Conservation (phyloP, 2,888 invertebrate genomes). For the Stenodera caucasica region DNA sequence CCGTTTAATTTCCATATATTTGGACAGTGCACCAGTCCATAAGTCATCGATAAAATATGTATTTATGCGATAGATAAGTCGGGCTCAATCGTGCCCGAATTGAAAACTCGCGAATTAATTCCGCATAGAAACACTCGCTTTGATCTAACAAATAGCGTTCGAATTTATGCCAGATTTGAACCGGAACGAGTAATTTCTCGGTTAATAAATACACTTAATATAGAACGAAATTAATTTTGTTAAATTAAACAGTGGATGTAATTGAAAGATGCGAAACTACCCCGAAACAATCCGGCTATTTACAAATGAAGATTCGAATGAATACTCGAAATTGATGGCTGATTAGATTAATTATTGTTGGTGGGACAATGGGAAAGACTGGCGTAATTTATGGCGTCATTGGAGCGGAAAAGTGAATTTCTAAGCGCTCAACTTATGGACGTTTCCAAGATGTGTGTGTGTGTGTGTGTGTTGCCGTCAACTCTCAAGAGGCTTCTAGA, state of each 20-base stretch:
- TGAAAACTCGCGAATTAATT: too few species aligned
- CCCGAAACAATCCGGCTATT: neutral
- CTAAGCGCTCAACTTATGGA: too few species aligned
- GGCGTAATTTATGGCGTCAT: too few species aligned
- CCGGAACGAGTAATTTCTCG: neutral
- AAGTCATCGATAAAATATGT: too few species aligned
- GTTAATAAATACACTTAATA: neutral
- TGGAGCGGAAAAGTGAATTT: too few species aligned
- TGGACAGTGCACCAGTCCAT: constrained; percentile 17
- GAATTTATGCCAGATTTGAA: too few species aligned
- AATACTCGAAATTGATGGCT: neutral
- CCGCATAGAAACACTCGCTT: too few species aligned
- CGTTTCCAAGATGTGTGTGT: too few species aligned
- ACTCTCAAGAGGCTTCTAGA: neutral
- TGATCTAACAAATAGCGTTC: too few species aligned
- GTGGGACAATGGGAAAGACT: too few species aligned
- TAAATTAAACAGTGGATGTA: neutral
- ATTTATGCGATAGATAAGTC: neutral
- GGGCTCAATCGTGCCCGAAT: too few species aligned
- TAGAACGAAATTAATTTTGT: neutral
- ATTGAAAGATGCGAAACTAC: neutral
- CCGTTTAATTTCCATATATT: constrained; percentile 26
- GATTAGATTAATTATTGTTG: too few species aligned
- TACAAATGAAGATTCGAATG: neutral
- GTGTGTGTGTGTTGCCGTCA: neutral